phyloP scores from a whole-genome alignment of 2,113 vertebrate species.

The Kryptolebias marmoratus region DNA sequence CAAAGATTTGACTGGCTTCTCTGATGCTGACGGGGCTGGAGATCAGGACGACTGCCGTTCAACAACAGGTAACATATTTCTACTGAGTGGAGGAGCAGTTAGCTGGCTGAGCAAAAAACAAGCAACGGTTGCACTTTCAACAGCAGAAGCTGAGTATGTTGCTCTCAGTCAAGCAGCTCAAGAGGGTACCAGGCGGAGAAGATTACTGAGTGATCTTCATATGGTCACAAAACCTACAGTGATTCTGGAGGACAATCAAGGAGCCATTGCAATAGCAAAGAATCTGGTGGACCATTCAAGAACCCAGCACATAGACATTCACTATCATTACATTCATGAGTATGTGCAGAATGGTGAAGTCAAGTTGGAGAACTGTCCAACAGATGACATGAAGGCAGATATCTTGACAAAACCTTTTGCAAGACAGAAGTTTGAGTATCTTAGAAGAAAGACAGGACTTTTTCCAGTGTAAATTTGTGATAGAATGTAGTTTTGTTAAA shows the following conservation, averaged over 20 bases:
- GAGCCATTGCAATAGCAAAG: background rate
- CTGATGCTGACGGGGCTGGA: conserved; percentile 19
- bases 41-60: background rate
- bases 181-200: conserved; percentile 1
- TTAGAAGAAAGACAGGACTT: background rate
- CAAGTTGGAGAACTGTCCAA: background rate
- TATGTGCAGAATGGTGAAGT: background rate
- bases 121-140: conserved; percentile 9
- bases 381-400: conserved; percentile 6
- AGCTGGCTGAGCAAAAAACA: conserved; percentile 2
- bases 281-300: background rate
- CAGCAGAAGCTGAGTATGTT: conserved; percentile 4
- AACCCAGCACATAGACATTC: background rate
- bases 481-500: background rate
- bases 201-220: background rate
- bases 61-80: background rate
- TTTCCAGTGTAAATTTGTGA: background rate
- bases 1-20: background rate
- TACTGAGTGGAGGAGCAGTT: background rate
- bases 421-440: too few relatives aligned
- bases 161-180: background rate
- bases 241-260: conserved; percentile 7
- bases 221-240: background rate
- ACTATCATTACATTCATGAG: background rate
- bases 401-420: background rate